Percentiles rank a stretch among this genome's conserved stretches.
phyloP scores from a whole-genome alignment of 2,113 vertebrate species.

The Psittacula cyanocephala region DNA sequence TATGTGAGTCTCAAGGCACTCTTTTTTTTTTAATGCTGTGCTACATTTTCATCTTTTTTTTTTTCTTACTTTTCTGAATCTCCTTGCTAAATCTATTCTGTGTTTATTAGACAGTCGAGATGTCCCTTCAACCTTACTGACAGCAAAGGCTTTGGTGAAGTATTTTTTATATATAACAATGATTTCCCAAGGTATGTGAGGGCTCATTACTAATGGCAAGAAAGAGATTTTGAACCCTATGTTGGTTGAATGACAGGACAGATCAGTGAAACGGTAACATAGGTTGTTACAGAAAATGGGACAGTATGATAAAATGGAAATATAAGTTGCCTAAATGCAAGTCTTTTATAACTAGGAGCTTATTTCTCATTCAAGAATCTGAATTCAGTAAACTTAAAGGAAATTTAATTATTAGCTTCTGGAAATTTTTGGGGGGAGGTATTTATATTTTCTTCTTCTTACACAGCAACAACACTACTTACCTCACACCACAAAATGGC shows the following conservation, averaged over 20 bases:
- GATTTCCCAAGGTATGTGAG: background rate
- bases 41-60: background rate
- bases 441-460: background rate
- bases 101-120: conserved; percentile 26
- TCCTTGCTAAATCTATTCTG: conserved; percentile 9
- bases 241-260: background rate
- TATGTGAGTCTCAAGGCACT: background rate
- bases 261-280: background rate
- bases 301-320: background rate
- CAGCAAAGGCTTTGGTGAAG: background rate
- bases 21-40: background rate
- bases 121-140: conserved; percentile 19
- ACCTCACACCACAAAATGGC: background rate
- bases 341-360: background rate
- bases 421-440: accelerated
- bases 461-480: background rate
- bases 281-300: background rate
- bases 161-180: background rate
- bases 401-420: background rate
- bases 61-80: conserved; percentile 25
- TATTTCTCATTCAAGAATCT: background rate
- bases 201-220: background rate
- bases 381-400: background rate
- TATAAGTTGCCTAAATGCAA: background rate
- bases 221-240: background rate